Conservation (phyloP, 2,888 invertebrate species). For the Cantharis lateralis region DNA sequence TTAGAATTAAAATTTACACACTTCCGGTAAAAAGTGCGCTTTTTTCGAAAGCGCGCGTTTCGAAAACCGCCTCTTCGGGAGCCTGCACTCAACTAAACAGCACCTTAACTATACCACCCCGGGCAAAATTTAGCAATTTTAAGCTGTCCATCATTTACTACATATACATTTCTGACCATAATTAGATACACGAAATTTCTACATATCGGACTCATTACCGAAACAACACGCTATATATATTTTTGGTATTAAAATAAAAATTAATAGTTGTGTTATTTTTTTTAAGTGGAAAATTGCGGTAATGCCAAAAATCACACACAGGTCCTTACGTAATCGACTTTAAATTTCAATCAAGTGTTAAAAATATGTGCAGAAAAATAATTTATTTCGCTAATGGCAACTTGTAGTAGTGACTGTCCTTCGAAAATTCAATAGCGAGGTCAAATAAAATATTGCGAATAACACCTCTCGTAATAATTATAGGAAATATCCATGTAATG, state of each 20-base stretch:
- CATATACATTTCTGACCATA: slow-evolving; percentile 25
- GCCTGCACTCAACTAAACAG: slow-evolving; percentile 14
- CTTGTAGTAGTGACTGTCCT: slow-evolving; percentile 22
- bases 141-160: slow-evolving; percentile 32
- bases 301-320: background rate
- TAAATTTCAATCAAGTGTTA: background rate
- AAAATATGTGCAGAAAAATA: background rate
- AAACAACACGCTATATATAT: slow-evolving; percentile 18
- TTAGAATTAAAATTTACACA: background rate
- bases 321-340: background rate
- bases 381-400: slow-evolving; percentile 10
- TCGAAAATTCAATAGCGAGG: slow-evolving; percentile 32
- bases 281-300: background rate
- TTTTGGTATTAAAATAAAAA: background rate
- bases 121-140: slow-evolving; percentile 30
- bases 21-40: background rate
- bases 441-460: slow-evolving; percentile 23
- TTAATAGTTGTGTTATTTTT: background rate
- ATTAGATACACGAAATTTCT: slow-evolving; percentile 32
- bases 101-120: slow-evolving; percentile 24
- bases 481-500: slow-evolving; percentile 12
- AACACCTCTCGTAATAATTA: slow-evolving; percentile 22
- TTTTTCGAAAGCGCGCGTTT: background rate
- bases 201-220: slow-evolving; percentile 25
- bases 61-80: slow-evolving; percentile 11